Evolutionary conservation across 92 coral and sea anemone genomes (phyloP).

Genomic region (Pocillopora meandrina): DNA sequence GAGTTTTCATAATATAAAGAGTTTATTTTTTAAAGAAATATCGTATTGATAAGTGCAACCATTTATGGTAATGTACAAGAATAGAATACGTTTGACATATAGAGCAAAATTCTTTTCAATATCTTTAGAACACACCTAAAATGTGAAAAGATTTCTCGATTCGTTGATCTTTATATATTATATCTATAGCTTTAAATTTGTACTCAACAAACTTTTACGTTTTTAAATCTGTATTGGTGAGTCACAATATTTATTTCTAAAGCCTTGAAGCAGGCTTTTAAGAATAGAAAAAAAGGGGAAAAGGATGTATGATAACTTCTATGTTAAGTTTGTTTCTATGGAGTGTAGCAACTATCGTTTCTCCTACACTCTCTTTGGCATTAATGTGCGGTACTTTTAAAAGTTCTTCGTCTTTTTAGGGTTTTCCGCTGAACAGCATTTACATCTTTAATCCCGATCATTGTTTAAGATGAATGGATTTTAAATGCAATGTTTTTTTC

Average conservation of each 20-base stretch:
- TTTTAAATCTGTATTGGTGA: too few relatives aligned
- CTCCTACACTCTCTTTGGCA: too few relatives aligned
- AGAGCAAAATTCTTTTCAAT: background rate
- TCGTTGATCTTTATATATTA: background rate
- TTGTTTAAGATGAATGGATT: background rate
- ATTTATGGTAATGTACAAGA: slow-evolving; percentile 23
- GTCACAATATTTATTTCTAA: too few relatives aligned
- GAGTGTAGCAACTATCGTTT: too few relatives aligned
- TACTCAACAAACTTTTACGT: too few relatives aligned
- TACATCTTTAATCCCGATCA: background rate
- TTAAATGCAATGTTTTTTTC: background rate
- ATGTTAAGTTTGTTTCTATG: too few relatives aligned
- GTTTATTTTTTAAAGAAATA: slow-evolving; percentile 34
- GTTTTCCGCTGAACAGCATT: background rate
- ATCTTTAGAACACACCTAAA: background rate
- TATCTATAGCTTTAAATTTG: too few relatives aligned
- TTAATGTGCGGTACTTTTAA: background rate
- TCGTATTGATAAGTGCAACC: background rate
- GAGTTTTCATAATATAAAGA: slow-evolving; percentile 11
- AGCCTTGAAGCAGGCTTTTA: too few relatives aligned
- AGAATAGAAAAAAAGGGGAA: too few relatives aligned
- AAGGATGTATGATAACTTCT: too few relatives aligned
- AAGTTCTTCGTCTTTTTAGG: background rate
- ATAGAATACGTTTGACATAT: background rate
- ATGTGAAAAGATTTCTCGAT: background rate